phyloP scores from a whole-genome alignment of 1,140 invertebrate species.

The Limonius californicus region DNA sequence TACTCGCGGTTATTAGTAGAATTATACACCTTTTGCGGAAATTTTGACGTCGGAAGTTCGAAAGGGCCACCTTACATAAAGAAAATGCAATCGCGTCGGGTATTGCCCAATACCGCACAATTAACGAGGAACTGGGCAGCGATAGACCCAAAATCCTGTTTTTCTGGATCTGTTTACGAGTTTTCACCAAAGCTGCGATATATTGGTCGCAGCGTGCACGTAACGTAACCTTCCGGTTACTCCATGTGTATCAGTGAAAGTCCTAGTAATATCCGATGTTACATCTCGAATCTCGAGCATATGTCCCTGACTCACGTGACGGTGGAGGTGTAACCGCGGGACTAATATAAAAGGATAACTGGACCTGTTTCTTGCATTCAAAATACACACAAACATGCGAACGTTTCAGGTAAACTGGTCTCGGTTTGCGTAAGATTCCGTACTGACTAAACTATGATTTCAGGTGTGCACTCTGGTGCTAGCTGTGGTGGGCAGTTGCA shows the following conservation, averaged over 20 bases:
- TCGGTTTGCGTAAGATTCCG: background rate
- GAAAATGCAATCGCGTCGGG: background rate
- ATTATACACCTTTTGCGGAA: too few species aligned
- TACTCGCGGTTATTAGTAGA: too few species aligned
- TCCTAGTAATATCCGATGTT: background rate
- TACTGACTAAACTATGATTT: background rate
- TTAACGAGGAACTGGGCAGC: background rate
- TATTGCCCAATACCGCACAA: background rate
- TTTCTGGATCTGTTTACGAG: background rate
- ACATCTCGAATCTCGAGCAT: background rate
- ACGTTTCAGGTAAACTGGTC: background rate
- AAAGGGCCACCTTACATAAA: too few species aligned
- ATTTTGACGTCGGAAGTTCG: too few species aligned
- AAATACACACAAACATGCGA: background rate
- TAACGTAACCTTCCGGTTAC: background rate
- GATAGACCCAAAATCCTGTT: background rate
- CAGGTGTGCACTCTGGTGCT: background rate
- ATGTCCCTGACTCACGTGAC: background rate
- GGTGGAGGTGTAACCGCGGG: background rate
- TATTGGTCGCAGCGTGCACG: background rate
- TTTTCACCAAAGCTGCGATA: background rate
- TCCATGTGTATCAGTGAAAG: conserved; percentile 1
- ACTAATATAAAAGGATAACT: conserved; percentile 1
- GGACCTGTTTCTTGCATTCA: background rate
- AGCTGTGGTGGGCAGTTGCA: background rate